Evolutionary conservation across 1,140 invertebrate species (phyloP), one percentile per base, ranked within the genome.

Genomic region (Ephestia elutella): DNA sequence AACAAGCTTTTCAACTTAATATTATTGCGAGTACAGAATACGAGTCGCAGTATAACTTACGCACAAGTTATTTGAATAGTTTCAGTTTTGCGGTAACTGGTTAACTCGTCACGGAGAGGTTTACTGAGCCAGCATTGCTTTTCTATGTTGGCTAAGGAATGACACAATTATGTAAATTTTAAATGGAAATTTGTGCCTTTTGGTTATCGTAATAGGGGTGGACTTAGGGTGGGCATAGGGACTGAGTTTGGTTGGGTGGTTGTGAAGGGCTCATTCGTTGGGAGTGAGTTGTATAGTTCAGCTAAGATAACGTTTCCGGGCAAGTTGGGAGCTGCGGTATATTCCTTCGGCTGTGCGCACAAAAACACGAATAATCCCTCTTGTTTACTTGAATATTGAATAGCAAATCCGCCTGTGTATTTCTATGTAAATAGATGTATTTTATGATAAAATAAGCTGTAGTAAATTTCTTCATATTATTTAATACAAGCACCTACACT

Each of bases 201-300:
- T 57, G 21, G 13, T 5, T 15, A 10, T n/a, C 5, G n/a, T 15
- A 15, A 44, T 3, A 44, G n/a, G 38, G n/a, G 3, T 15, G 15
- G 13, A 44, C n/a, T 44, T 44, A 15, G 38, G 2, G 13, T 44
- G n/a, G 53, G 30, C 20, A 56, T 18, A 51, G 8, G 5, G 25
- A 8, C 44, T 53, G n/a, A 9, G 30, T 69, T 62, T 19, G n/a
- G 60, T 32, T 38, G 11, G 55, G 58, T 66, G n/a, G 18, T 11
- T 53, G 53, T 5, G 5, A 48, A 49, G 50, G 19, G 35, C 61
- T 61, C 28, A 59, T 71, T 68, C 58, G 66, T 65, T 64, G 50
- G 63, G 66, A 75, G 71, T 78, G 67, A 80, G 78, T 78, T 80
- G 74, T 80, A 78, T 78, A 80, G 74, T 75, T 71, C 63, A 59